These are phyloP conservation scores for Ectemnius lituratus DNA, from an alignment of 2,888 invertebrate species.

Conservation along the genomic window DNA sequence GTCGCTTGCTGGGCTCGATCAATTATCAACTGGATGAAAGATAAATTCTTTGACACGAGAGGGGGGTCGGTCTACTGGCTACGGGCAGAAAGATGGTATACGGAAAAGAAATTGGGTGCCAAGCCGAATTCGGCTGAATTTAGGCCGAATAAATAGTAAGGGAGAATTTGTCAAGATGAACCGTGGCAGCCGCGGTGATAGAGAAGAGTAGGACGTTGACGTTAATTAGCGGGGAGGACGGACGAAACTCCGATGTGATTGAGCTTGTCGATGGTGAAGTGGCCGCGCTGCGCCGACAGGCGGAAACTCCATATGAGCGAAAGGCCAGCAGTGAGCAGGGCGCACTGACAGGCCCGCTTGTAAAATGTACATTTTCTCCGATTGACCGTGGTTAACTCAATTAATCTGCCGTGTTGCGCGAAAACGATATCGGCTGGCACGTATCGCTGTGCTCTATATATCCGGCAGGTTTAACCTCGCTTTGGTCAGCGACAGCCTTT, in stretches of 20 bases:
- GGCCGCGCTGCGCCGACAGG: constrained; percentile 12
- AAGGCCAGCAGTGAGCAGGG: constrained; percentile 1
- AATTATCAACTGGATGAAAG: too few relatives aligned
- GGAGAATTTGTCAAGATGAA: constrained; percentile 24
- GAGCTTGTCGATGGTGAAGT: constrained; percentile 21
- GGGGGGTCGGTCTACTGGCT: too few relatives aligned
- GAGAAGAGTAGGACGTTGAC: not conserved
- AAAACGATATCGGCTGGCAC: constrained; percentile 20
- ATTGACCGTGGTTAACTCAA: constrained; percentile 46
- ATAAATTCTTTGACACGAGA: too few relatives aligned
- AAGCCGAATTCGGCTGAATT: too few relatives aligned
- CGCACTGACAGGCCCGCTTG: constrained; percentile 16
- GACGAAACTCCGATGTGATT: constrained; percentile 29
- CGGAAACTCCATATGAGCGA: constrained; percentile 22
- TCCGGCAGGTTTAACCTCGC: too few relatives aligned
- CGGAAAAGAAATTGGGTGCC: not conserved
- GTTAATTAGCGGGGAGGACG: constrained; percentile 34
- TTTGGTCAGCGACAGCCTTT: too few relatives aligned
- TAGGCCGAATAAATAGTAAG: constrained; percentile 1
- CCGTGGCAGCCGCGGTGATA: constrained; percentile 22
- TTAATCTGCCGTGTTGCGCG: constrained; percentile 29
- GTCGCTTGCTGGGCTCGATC: too few relatives aligned
- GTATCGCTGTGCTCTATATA: too few relatives aligned
- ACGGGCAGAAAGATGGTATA: too few relatives aligned
- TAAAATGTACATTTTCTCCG: constrained; percentile 53